Base-by-base conservation (phyloP, 2,797 vertebrate species). In the Phrynocephalus vlangalii region DNA sequence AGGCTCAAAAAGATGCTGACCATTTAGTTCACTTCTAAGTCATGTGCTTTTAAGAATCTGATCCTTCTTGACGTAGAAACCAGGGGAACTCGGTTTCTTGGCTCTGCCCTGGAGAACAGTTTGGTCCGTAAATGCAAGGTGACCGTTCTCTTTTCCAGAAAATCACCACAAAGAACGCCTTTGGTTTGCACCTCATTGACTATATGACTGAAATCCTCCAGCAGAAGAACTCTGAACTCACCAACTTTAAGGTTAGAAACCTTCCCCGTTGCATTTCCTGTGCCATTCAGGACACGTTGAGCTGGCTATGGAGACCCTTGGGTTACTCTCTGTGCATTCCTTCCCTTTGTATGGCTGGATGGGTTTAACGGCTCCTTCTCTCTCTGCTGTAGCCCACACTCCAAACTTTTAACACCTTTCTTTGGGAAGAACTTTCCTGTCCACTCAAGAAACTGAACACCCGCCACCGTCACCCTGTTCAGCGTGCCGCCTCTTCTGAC, bases 151-250 rank as follows among this genome's bases (percentile, higher is more conserved):
- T 86, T 0, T 94, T 92, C 52, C 92, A 99, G 99, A 99, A 99
- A 99, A 99, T 99, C 91, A 99, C 98, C 86, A 98, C 97, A 0
- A 99, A 99, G 95, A 99, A 99, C 80, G 99, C 97, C 4, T 99
- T 99, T 88, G 98, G 98, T 63, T 96, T 99, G 50, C 98, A 99
- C 92, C 96, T 99, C 87, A 99, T 99, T 83, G 98, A 99, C 95
- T 99, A 98, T 81, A 98, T 99, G 98, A 95, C 97, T 0, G 97
- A 99, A 56, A 98, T 99, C 90, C 97, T 99, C 85, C 98, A 98
- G 88, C 96, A 98, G 94, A 98, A 99, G 92, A 97, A 98, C 87
- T 97, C 98, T 0, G 98, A 99, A 89, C 86, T 97, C 77, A 98
- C 97, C n/a, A 98, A 99, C 94, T 99, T 99, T 94, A 98, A 99